A percentile compares a stretch with the other conserved stretches of the same genome.
phyloP scores from a whole-genome alignment of 1,140 invertebrate genomes.

The Drosophila nikananu region DNA sequence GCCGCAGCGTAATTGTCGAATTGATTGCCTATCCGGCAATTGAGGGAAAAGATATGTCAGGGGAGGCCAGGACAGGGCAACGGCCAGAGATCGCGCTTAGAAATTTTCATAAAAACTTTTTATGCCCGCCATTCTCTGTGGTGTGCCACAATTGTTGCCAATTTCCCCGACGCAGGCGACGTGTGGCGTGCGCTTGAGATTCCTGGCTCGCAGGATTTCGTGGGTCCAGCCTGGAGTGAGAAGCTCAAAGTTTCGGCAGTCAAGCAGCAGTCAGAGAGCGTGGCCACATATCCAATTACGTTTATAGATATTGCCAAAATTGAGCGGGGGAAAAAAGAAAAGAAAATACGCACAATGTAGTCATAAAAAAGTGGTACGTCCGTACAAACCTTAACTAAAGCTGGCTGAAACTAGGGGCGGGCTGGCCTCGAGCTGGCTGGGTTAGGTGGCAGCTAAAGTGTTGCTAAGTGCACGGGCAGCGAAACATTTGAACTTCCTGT shows the following conservation, averaged over 20 bases:
- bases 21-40: conserved; percentile 66
- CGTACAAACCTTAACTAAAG: conserved; percentile 61
- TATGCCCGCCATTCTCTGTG: conserved; percentile 73
- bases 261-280: conserved; percentile 46
- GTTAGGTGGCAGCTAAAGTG: conserved; percentile 43
- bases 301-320: conserved; percentile 78
- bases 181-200: conserved; percentile 40
- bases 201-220: not conserved
- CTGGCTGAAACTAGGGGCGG: conserved; percentile 20
- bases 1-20: conserved; percentile 71
- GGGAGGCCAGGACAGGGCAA: not conserved
- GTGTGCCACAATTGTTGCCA: conserved; percentile 72
- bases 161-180: conserved; percentile 49
- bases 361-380: conserved; percentile 59
- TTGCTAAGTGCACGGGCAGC: conserved; percentile 57
- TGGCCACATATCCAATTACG: conserved; percentile 76
- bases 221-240: conserved; percentile 17
- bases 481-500: conserved; percentile 68
- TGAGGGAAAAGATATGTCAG: conserved; percentile 21
- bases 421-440: not conserved
- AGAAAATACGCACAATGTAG: conserved; percentile 68
- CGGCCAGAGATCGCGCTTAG: conserved; percentile 47
- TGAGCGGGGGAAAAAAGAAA: conserved; percentile 20
- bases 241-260: conserved; percentile 49
- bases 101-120: conserved; percentile 81